Percentiles rank a stretch among this genome's conserved stretches.
Conservation (phyloP, 2,888 invertebrate genomes). For the Ceramica pisi region DNA sequence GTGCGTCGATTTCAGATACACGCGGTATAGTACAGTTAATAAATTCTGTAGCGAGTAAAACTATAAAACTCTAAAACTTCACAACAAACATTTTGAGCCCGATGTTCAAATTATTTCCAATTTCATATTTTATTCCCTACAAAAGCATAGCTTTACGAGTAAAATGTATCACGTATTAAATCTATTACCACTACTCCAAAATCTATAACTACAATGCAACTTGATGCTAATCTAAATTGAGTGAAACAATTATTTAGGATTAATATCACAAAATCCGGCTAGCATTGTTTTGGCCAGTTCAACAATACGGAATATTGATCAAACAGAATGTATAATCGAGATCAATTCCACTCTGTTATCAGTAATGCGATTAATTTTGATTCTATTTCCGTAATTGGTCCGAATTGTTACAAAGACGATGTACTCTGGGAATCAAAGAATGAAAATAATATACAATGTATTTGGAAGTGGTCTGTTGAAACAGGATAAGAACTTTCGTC, state of each 20-base stretch:
- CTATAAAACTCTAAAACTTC: too few species aligned
- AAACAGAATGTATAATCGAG: constrained; percentile 50
- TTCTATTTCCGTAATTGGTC: constrained; percentile 22
- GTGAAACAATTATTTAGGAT: constrained; percentile 25
- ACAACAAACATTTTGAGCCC: too few species aligned
- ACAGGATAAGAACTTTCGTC: too few species aligned
- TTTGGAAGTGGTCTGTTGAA: not conserved
- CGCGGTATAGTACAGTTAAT: too few species aligned
- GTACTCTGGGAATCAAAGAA: constrained; percentile 1
- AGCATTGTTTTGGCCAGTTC: constrained; percentile 34
- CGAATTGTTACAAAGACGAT: constrained; percentile 7
- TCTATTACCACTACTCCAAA: not conserved
- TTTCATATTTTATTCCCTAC: too few species aligned
- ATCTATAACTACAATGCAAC: not conserved
- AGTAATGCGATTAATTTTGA: constrained; percentile 26
- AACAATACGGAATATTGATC: constrained; percentile 36
- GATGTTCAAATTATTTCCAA: too few species aligned
- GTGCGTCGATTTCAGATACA: too few species aligned
- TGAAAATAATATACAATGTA: not conserved
- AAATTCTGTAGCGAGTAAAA: too few species aligned
- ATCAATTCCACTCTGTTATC: constrained; percentile 36
- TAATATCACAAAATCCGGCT: constrained; percentile 16
- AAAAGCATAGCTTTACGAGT: too few species aligned
- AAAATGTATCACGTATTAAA: too few species aligned
- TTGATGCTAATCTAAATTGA: constrained; percentile 24